These are phyloP conservation scores for Hippasteria phrygiana DNA, from an alignment of 53 echinoderm and acorn worm genomes.

Conservation along the genomic window DNA sequence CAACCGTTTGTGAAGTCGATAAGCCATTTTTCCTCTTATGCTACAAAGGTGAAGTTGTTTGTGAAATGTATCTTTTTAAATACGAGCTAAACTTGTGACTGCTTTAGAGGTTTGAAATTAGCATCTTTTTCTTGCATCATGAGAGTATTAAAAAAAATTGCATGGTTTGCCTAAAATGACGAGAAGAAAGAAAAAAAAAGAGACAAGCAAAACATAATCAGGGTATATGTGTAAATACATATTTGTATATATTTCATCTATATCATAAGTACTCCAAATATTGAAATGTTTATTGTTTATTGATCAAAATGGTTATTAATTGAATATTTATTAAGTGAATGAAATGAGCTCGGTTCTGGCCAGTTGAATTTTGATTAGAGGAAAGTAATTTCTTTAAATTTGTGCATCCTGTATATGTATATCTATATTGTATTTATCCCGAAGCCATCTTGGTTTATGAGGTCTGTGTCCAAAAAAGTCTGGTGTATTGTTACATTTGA, in stretches of 20 bases:
- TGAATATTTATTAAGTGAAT: slow-evolving; percentile 7
- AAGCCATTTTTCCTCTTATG: too few relatives aligned
- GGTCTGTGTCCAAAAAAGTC: not conserved
- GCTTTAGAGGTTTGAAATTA: not conserved
- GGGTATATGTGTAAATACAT: slow-evolving; percentile 30
- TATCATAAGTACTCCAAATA: slow-evolving; percentile 55
- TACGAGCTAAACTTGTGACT: too few relatives aligned
- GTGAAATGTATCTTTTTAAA: too few relatives aligned
- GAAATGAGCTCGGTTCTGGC: not conserved
- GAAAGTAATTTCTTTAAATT: not conserved
- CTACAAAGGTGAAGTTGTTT: too few relatives aligned
- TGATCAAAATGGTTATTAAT: slow-evolving; percentile 9
- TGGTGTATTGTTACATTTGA: not conserved
- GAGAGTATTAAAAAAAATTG: not conserved
- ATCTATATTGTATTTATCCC: not conserved
- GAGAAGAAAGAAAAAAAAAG: not conserved
- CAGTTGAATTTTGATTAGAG: not conserved
- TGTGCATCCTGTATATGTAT: not conserved
- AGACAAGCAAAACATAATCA: not conserved
- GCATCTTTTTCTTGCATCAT: not conserved
- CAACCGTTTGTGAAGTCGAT: too few relatives aligned
- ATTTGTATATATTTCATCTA: slow-evolving; percentile 24
- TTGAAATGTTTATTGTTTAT: slow-evolving; percentile 18
- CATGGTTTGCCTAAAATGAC: not conserved
- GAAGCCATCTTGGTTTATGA: not conserved